Evolutionary conservation across 2,797 vertebrate genomes (phyloP).

Genomic region (Pitangus sulphuratus): DNA sequence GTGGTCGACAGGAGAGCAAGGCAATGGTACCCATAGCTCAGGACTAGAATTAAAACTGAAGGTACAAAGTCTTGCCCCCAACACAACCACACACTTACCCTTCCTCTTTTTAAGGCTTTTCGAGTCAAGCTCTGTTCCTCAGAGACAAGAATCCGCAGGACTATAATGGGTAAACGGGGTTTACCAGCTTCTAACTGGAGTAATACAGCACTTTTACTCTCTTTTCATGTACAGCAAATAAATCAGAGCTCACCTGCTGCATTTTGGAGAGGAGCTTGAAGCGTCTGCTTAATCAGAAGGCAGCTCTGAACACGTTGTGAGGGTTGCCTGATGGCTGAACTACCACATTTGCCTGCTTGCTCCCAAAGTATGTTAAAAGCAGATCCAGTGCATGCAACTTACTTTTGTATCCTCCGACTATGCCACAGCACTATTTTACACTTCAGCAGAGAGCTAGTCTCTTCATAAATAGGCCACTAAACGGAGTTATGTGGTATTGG

Average conservation of each 20-base stretch:
- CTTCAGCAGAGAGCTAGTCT: neutral
- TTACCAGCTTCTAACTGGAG: neutral
- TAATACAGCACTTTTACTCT: neutral
- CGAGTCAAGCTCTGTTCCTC: neutral
- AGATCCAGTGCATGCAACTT: neutral
- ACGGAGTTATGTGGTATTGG: neutral
- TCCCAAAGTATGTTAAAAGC: neutral
- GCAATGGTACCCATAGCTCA: neutral
- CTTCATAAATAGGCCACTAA: neutral
- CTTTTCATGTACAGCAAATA: neutral
- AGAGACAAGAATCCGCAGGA: neutral
- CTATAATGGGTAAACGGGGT: neutral
- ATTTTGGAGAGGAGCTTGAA: neutral
- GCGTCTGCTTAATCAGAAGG: neutral
- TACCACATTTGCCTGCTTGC: neutral
- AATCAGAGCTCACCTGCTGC: neutral
- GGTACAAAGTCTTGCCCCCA: neutral
- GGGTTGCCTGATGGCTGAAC: neutral
- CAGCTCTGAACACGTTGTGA: neutral
- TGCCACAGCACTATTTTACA: neutral
- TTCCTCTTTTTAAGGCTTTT: neutral
- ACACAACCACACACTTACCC: neutral
- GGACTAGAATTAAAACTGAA: neutral
- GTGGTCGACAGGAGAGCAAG: neutral
- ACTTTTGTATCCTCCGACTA: neutral